Evolutionary conservation across 2,797 vertebrate genomes (phyloP).

Genomic region (Sciurus carolinensis): DNA sequence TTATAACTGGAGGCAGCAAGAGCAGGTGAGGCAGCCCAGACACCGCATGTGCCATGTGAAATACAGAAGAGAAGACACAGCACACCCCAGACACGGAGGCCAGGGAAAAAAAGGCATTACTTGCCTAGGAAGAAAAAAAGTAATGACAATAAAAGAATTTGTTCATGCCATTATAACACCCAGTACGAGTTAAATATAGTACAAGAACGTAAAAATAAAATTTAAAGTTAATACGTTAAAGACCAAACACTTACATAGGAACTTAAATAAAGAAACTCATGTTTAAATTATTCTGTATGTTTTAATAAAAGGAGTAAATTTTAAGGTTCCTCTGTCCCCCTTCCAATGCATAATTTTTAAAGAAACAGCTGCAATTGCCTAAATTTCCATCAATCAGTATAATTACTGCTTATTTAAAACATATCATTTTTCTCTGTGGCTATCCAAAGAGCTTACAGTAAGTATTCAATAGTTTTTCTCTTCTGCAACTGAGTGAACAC

Average conservation of each 20-base stretch:
- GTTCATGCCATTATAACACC: not conserved
- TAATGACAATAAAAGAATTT: not conserved
- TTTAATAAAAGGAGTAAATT: not conserved
- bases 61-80: not conserved
- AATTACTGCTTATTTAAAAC: not conserved
- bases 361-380: not conserved
- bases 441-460: not conserved
- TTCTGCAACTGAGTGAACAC: not conserved
- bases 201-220: not conserved
- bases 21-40: not conserved
- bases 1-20: slow-evolving; percentile 60
- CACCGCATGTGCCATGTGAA: rapidly evolving
- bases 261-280: not conserved
- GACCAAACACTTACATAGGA: not conserved
- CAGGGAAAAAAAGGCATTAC: not conserved
- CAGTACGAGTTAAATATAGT: rapidly evolving
- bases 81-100: not conserved
- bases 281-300: not conserved
- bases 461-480: no score
- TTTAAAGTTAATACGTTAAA: not conserved
- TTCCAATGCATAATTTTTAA: not conserved
- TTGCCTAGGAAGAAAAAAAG: not conserved
- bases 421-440: not conserved
- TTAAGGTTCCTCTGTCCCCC: not conserved
- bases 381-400: not conserved